phyloP scores from a whole-genome alignment of 2,113 vertebrate species.

The Rhadina sibilatrix region DNA sequence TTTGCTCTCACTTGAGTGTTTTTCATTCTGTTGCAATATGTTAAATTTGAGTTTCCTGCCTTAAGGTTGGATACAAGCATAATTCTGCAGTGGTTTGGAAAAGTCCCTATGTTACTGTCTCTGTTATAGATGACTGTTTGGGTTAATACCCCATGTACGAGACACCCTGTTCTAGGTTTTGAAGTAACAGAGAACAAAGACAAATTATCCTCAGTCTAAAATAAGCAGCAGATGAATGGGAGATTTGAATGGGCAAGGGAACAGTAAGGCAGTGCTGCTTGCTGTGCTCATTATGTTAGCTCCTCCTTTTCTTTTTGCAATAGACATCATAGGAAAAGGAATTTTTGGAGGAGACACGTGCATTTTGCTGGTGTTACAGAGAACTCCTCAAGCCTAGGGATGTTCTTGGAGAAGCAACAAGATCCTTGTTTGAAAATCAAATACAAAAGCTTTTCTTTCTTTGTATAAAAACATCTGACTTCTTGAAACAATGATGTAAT shows the following conservation, averaged over 20 bases:
- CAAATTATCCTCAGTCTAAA: neutral
- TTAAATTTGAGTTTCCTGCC: neutral
- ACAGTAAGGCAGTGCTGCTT: neutral
- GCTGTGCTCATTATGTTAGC: neutral
- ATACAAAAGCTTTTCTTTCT: neutral
- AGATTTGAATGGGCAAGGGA: neutral
- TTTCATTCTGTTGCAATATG: neutral
- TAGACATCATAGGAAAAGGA: neutral
- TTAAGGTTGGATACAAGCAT: neutral
- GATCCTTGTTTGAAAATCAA: neutral
- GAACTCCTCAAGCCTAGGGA: neutral
- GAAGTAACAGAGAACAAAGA: neutral
- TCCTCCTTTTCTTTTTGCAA: neutral
- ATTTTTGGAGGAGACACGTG: neutral
- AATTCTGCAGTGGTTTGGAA: neutral
- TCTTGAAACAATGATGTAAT: neutral
- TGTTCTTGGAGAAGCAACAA: neutral
- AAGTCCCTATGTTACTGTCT: neutral
- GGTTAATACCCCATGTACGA: neutral
- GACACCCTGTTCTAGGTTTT: neutral
- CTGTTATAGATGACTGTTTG: neutral
- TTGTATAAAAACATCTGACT: neutral
- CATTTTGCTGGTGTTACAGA: neutral
- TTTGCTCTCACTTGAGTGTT: neutral
- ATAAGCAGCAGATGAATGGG: neutral